Conservation (phyloP, 2,113 vertebrate genomes). For the Myotis lucifugus region DNA sequence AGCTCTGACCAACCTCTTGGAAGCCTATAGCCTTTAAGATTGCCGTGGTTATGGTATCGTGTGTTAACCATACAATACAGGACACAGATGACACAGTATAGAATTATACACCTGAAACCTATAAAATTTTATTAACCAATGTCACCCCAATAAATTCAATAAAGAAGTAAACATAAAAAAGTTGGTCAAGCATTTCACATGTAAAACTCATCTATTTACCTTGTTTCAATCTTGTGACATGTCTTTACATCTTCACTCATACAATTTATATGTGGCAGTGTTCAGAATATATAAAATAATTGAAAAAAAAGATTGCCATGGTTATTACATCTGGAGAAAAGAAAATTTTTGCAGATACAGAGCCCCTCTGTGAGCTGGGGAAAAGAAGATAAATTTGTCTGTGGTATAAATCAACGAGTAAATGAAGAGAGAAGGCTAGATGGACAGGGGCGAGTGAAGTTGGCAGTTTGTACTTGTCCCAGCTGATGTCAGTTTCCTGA, state of each 20-base stretch:
- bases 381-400: background rate
- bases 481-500: conserved; percentile 37
- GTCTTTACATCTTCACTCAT: background rate
- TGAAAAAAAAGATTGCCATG: background rate
- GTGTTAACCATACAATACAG: background rate
- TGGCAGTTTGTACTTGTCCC: background rate
- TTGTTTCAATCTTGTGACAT: background rate
- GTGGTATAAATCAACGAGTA: conserved; percentile 38
- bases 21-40: background rate
- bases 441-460: conserved; percentile 32
- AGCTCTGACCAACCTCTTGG: background rate
- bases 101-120: background rate
- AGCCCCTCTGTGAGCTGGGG: background rate
- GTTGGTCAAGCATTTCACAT: background rate
- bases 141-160: background rate
- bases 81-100: background rate
- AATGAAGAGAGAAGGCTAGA: conserved; percentile 42
- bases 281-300: background rate
- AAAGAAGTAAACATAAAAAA: background rate
- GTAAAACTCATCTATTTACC: background rate
- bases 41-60: background rate
- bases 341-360: background rate
- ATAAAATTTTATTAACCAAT: background rate
- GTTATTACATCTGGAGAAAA: background rate
- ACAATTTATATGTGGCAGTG: background rate